Evolutionary conservation across 2,888 invertebrate species (phyloP).

Genomic region (Patella ulyssiponensis): DNA sequence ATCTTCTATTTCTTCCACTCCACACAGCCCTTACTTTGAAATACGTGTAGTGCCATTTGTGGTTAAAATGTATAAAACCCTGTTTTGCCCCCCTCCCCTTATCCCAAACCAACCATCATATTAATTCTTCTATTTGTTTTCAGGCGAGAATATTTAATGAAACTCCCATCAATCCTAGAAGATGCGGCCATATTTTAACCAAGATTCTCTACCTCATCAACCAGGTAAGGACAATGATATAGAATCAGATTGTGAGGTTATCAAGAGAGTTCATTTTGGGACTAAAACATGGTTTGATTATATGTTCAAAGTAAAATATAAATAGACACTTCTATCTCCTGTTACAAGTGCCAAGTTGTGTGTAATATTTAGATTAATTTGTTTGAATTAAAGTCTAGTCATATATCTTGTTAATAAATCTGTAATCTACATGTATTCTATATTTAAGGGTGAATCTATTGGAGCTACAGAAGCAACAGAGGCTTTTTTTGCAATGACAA

Average conservation of each 20-base stretch:
- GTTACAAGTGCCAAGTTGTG: not conserved
- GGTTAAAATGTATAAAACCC: no score
- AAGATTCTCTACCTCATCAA: conserved; percentile 96
- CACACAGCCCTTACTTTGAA: no score
- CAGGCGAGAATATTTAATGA: conserved; percentile 95
- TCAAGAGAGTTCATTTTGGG: no score
- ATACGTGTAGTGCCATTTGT: no score
- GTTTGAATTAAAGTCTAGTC: no score
- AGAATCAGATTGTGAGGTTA: no score
- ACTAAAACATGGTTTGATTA: no score
- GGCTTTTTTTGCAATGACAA: conserved; percentile 99
- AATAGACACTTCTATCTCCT: not conserved
- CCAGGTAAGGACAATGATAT: conserved; percentile 76
- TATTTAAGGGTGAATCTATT: conserved; percentile 84
- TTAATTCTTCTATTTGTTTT: conserved; percentile 34
- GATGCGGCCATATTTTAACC: conserved; percentile 95
- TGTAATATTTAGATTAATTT: not conserved
- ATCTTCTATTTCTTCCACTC: no score
- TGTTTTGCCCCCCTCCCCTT: no score
- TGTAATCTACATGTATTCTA: conserved; percentile 14
- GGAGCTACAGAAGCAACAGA: conserved; percentile 97
- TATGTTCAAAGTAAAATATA: not conserved
- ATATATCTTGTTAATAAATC: not conserved
- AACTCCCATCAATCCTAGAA: conserved; percentile 95
- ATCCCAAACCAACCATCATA: no score